A percentile compares a stretch with the other conserved stretches of the same genome.
phyloP scores from a whole-genome alignment of 2,888 invertebrate species.

The Cartodere bifasciata region DNA sequence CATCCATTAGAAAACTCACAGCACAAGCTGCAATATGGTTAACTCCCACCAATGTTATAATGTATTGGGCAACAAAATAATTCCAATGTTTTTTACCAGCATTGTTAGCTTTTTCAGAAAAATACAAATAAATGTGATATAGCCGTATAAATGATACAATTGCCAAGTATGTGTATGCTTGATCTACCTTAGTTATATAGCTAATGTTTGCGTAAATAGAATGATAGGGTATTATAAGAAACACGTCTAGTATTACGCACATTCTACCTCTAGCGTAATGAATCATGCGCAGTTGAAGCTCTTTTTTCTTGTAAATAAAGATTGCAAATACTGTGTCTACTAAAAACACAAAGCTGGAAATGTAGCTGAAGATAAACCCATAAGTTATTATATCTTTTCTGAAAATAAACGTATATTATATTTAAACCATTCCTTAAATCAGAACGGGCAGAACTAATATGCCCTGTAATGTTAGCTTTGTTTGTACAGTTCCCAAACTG shows the following conservation, averaged over 20 bases:
- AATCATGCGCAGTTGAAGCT: constrained; percentile 4
- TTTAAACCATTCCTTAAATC: no score
- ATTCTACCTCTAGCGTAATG: neutral
- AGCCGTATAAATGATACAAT: constrained; percentile 5
- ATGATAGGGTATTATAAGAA: constrained; percentile 6
- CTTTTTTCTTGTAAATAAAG: constrained; percentile 7
- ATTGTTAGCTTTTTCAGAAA: constrained; percentile 5
- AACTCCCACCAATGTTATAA: constrained; percentile 34
- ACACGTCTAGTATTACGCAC: constrained; percentile 6
- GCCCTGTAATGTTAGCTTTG: no score
- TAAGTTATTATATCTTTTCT: no score
- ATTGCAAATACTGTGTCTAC: constrained; percentile 5
- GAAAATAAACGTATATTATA: no score
- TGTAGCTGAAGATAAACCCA: no score
- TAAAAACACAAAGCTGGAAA: constrained; percentile 6
- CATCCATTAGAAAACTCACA: no score
- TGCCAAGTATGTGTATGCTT: constrained; percentile 2
- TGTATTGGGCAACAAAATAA: constrained; percentile 9
- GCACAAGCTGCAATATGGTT: constrained; percentile 39
- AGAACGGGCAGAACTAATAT: no score
- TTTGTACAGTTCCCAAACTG: no score
- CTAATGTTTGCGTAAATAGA: constrained; percentile 1
- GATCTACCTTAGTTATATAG: constrained; percentile 2
- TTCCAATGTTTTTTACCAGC: constrained; percentile 9
- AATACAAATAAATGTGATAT: constrained; percentile 8